Evolutionary conservation across 2,797 vertebrate species (phyloP).

Genomic region (Sciurus vulgaris): DNA sequence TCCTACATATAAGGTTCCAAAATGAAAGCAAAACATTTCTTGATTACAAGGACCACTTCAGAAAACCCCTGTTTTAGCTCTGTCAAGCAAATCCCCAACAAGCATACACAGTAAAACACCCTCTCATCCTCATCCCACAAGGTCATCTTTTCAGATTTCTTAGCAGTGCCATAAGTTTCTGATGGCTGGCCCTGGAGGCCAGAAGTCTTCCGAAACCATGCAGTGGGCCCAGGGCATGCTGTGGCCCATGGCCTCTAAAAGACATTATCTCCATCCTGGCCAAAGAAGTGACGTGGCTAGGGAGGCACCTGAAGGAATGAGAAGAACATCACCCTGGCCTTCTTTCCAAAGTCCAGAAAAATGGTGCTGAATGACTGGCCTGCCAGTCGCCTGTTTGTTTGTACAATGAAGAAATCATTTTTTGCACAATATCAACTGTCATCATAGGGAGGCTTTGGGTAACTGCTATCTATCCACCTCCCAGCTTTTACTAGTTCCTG

Average conservation of each 20-base stretch:
- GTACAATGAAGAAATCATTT: slow-evolving; percentile 5
- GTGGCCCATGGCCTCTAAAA: not conserved
- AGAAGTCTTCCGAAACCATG: not conserved
- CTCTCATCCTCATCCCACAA: not conserved
- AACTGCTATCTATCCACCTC: not conserved
- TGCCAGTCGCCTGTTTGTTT: not conserved
- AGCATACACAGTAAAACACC: not conserved
- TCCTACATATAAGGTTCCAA: slow-evolving; percentile 77
- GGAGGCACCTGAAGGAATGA: not conserved
- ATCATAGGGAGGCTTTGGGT: not conserved
- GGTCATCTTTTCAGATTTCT: slow-evolving; percentile 2
- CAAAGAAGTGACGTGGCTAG: not conserved
- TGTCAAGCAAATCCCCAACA: slow-evolving; percentile 53
- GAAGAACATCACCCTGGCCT: not conserved
- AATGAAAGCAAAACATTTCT: slow-evolving; percentile 78
- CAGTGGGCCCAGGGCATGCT: not conserved
- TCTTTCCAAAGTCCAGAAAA: slow-evolving; percentile 2
- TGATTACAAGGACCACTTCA: slow-evolving; percentile 76
- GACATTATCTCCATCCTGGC: not conserved
- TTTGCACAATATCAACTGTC: not conserved
- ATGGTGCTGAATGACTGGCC: not conserved
- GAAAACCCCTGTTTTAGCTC: slow-evolving; percentile 19
- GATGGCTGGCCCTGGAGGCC: not conserved
- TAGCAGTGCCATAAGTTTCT: slow-evolving; percentile 19
- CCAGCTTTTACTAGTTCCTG: not conserved